Conservation (phyloP, 2,888 invertebrate species). For the Hyposoter dolosus region DNA sequence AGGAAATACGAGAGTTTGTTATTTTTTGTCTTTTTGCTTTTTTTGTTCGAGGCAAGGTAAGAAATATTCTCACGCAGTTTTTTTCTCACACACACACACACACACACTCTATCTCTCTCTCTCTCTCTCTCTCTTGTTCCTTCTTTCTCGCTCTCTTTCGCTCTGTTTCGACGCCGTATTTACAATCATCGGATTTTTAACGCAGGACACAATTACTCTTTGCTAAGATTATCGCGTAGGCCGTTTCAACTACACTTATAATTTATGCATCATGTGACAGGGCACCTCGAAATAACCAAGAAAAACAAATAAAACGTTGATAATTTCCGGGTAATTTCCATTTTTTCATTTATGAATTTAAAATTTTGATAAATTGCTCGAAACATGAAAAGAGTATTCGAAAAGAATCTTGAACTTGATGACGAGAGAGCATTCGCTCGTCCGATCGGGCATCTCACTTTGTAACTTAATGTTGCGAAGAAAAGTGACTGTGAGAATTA, state of each 20-base stretch:
- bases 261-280: slow-evolving; percentile 41
- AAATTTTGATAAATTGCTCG: slow-evolving; percentile 10
- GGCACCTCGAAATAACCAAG: slow-evolving; percentile 37
- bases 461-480: not conserved
- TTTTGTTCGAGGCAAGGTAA: slow-evolving; percentile 56
- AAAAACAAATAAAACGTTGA: not conserved
- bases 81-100: not conserved
- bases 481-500: not conserved
- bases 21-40: slow-evolving; percentile 18
- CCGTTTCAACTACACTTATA: slow-evolving; percentile 75
- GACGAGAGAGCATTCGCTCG: not conserved
- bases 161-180: slow-evolving; percentile 13
- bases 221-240: slow-evolving; percentile 74
- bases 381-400: slow-evolving; percentile 1
- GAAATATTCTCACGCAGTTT: slow-evolving; percentile 24
- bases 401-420: not conserved
- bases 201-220: slow-evolving; percentile 46
- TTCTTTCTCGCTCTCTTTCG: slow-evolving; percentile 4
- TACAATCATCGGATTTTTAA: slow-evolving; percentile 46
- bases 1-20: slow-evolving; percentile 54
- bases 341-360: not conserved
- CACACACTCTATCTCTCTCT: slow-evolving; percentile 5
- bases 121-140: slow-evolving; percentile 13
- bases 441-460: not conserved
- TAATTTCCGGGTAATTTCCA: slow-evolving; percentile 25